Evolutionary conservation across 2,113 vertebrate genomes (phyloP), one percentile per base, ranked within the genome.

Genomic region (Alosa alosa): DNA sequence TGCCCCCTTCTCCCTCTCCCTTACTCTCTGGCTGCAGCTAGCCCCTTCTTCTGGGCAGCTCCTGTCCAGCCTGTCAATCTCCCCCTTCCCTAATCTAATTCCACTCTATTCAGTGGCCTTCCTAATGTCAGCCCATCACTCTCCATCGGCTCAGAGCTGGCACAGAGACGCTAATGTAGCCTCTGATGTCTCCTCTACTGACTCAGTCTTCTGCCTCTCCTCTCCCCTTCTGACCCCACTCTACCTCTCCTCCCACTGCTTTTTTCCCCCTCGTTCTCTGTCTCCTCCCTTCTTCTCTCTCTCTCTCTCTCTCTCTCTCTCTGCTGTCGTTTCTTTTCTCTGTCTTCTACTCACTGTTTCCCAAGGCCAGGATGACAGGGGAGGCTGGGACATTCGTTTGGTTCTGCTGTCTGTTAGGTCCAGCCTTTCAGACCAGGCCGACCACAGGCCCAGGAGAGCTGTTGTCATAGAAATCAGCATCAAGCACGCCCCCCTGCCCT

Each of bases 11-110:
- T 6, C 13, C 15, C 83, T n/a, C 41, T 87, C 64, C 87, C 83
- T 88, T 11, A 8, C 68, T 75, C 68, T 78, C 72, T 10, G 85
- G 88, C 86, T 86, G 84, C 57, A 84, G 15, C 31, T 36, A 11
- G 25, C 5, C 31, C 72, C 72, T 78, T 78, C 11, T 15, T 13
- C 36, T 83, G 78, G 86, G 52, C 83, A 84, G 68, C 72, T 84
- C 84, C 50, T 81, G 86, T 83, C 22, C 50, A 60, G 84, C 86
- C 52, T 85, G 72, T 50, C 83, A 82, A 78, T 85, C 64, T 90
- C 83, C 84, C 86, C 84, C 82, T 82, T 84, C 87, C 91, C 83
- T 88, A 90, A 91, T 92, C 85, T 55, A 60, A 88, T 91, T 88
- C 87, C 17, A 45, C 82, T 88, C 83, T 78, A 41, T 78, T 78